Base-by-base conservation (phyloP, 1,140 invertebrate genomes). In the Papilio helenus region DNA sequence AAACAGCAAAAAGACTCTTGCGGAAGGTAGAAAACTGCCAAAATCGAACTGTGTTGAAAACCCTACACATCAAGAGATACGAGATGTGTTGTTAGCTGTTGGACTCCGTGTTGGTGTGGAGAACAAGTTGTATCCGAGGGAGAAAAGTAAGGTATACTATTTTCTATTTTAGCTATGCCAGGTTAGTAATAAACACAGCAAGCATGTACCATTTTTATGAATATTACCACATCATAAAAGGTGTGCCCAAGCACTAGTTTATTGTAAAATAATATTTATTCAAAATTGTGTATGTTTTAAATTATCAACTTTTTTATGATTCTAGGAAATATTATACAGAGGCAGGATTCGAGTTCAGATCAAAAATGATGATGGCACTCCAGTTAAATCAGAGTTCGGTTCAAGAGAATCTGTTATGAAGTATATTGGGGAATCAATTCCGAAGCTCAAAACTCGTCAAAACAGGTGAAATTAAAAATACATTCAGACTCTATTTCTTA, bases 61-160 rank as follows among this genome's bases (percentile, higher is more conserved):
- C 95, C 99, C 99, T 49, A 99, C 97, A 1, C 97, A 97, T 90
- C 96, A 97, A 87, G 99, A 99, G 93, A 99, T 99, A 72, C 96
- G 97, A 80, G 99, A 99, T 95, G 98, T 99, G 5, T 93, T 99
- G 29, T 94, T 97, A 12, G 96, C 97, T 71, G 96, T 97, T 72
- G 98, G 98, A 46, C 94, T 99, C 34, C 97, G 97, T 84, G 96
- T 99, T 79, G 97, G 97, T 42, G 97, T 99, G n/a, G 98, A 99
- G 95, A 99, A 99, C 88, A 99, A 99, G 95, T 95, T 98, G 8
- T 99, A 99, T 91, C 96, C 97, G n/a, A 95, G 98, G 58, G 99
- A 99, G 92, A 95, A 96, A 68, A 99, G 98, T 89, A 98, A 98
- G 89, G 96, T 95, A 89, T 79, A 18, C 34, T 26, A 29, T 72